phyloP scores from a whole-genome alignment of 2,797 vertebrate genomes.

The Acropternis orthonyx region DNA sequence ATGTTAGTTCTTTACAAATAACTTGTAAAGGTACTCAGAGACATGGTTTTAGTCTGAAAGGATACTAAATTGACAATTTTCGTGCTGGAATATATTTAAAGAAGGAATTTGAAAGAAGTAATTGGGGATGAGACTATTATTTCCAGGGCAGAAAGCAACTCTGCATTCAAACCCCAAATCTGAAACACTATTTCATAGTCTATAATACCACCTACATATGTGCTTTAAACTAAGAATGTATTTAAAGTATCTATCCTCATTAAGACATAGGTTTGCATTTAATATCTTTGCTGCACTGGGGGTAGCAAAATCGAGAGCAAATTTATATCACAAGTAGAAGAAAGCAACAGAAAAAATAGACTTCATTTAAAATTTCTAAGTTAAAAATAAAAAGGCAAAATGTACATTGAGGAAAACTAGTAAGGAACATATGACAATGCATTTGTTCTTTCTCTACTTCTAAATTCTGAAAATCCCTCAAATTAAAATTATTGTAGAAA shows the following conservation, averaged over 20 bases:
- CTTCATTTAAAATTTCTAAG: background rate
- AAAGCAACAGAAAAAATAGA: background rate
- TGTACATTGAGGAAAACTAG: background rate
- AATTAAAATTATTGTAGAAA: background rate
- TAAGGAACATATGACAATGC: background rate
- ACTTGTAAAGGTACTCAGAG: background rate
- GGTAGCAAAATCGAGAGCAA: background rate
- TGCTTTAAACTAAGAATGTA: background rate
- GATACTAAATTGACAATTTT: background rate
- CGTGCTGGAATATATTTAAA: background rate
- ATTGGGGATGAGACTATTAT: background rate
- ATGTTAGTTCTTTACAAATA: background rate
- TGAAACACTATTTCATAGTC: background rate
- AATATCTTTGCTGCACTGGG: background rate
- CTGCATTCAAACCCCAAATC: background rate
- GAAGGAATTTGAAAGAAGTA: background rate
- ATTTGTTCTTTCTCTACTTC: background rate
- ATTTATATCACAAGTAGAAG: background rate
- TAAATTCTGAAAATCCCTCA: background rate
- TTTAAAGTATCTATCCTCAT: background rate
- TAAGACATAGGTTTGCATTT: background rate
- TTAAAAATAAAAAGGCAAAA: background rate
- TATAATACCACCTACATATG: background rate
- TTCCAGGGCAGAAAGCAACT: background rate
- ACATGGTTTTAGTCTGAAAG: background rate